Base-by-base conservation (phyloP, 2,888 invertebrate genomes). In the Helleia helle region DNA sequence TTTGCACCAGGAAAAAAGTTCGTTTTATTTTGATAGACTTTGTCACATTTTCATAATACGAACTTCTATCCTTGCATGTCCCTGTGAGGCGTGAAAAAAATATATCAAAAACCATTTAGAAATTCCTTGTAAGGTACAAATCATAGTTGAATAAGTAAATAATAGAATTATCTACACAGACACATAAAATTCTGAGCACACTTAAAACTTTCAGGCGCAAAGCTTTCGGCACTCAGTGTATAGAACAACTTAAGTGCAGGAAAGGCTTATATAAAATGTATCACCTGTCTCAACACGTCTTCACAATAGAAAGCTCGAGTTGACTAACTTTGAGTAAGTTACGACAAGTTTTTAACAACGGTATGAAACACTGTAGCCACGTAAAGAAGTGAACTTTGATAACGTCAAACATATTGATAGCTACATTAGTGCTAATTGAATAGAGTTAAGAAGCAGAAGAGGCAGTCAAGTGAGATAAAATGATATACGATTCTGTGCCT, bases 251-350 rank as follows among this genome's bases (percentile, higher is more conserved):
- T 71, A 62, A 76, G 75, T 72, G 72, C 69, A 63, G 62, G 56
- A 58, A 59, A 58, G 65, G 69, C 71, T 73, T 58, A 76, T 76
- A 72, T 65, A 76, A 73, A 71, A 76, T 76, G 69, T 70, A 76
- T 71, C 65, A 62, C 60, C 56, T 67, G 60, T 63, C 62, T 59
- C 40, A 43, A 57, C 51, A 47, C 55, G 52, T 56, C 55, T 59
- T 52, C 50, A 48, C 47, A 47, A 49, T 46, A 36, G 37, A 52
- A 34, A 46, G 46, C 38, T 31, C 31, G 13, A 40, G 44, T 50
- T 49, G 43, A 50, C 47, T 42, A 41, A 46, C 48, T 52, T 43
- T 41, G 40, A 49, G 37, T 36, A 24, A 39, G 31, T 40, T 34
- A 34, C 18, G 31, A 31, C 30, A 40, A 40, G 30, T 31, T 38